A percentile compares a stretch with the other conserved stretches of the same genome.
These are phyloP conservation scores for Sternarchorhynchus goeldii DNA, from an alignment of 2,797 vertebrate genomes.

Conservation along the genomic window DNA sequence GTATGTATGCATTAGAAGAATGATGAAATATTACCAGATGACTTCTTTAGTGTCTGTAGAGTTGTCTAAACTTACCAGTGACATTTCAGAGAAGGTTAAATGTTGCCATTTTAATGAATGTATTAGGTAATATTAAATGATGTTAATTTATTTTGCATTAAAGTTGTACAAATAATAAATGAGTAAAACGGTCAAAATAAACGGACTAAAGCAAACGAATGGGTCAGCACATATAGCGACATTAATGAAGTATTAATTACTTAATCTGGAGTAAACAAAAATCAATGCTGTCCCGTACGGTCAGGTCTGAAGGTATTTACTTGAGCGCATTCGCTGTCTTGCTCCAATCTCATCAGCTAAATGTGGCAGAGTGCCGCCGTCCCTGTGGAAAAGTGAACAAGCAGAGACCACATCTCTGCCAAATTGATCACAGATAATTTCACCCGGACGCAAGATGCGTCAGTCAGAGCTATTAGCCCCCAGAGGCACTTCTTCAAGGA, in stretches of 20 bases:
- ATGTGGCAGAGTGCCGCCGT: constrained; percentile 38
- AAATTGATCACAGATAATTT: constrained; percentile 58
- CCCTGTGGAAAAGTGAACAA: constrained; percentile 33
- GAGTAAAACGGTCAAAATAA: constrained; percentile 40
- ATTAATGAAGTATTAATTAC: constrained; percentile 41
- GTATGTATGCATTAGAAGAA: constrained; percentile 11
- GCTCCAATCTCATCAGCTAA: constrained; percentile 55
- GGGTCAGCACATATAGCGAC: constrained; percentile 33
- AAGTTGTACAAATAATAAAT: constrained; percentile 37
- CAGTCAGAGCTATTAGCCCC: constrained; percentile 52
- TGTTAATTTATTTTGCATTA: too few species aligned
- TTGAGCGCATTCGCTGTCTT: constrained; percentile 13
- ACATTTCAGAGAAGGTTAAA: too few species aligned
- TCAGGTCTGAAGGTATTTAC: constrained; percentile 32
- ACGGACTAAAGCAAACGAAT: constrained; percentile 20
- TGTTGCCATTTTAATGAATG: too few species aligned
- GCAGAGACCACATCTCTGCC: constrained; percentile 46
- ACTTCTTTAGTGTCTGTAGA: background rate
- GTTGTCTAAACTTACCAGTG: background rate
- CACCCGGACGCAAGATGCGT: constrained; percentile 54
- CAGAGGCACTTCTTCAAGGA: constrained; percentile 53
- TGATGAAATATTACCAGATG: constrained; percentile 34
- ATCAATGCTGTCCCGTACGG: constrained; percentile 32
- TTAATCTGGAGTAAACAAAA: constrained; percentile 41
- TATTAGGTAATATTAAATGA: too few species aligned